Conservation (phyloP, 2,113 vertebrate species). For the Lontra canadensis region DNA sequence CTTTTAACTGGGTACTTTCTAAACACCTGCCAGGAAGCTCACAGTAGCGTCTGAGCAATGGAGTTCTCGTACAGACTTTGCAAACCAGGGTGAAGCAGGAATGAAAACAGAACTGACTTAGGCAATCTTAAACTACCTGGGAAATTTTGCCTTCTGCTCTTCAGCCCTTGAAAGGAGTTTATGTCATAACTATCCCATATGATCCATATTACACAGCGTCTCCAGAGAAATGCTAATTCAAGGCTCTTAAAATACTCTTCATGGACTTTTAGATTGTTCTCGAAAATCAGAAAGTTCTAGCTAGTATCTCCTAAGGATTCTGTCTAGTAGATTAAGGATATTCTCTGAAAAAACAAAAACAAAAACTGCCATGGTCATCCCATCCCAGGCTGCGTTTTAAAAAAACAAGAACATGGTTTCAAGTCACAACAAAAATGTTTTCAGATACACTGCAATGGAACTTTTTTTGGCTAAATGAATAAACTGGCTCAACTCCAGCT, state of each 20-base stretch:
- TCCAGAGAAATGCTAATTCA: neutral
- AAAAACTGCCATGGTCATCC: neutral
- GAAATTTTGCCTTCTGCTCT: slow-evolving; percentile 26
- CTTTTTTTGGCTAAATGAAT: slow-evolving; percentile 59
- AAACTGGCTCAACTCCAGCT: slow-evolving; percentile 59
- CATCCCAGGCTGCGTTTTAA: neutral
- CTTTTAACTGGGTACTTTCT: slow-evolving; percentile 6
- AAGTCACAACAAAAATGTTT: slow-evolving; percentile 46
- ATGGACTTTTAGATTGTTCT: neutral
- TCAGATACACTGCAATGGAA: neutral
- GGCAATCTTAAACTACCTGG: slow-evolving; percentile 36
- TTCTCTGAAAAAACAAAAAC: slow-evolving; percentile 36
- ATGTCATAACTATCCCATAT: neutral
- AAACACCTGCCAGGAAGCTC: slow-evolving; percentile 40
- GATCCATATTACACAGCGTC: neutral
- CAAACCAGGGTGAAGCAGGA: neutral
- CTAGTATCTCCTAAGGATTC: slow-evolving; percentile 40
- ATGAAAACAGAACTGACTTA: neutral
- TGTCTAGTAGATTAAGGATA: neutral
- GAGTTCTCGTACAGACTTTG: neutral
- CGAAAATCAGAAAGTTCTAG: slow-evolving; percentile 27
- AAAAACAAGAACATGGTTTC: slow-evolving; percentile 21
- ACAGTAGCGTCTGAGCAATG: slow-evolving; percentile 45
- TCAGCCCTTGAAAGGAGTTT: slow-evolving; percentile 29
- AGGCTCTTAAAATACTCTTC: neutral